phyloP scores from a whole-genome alignment of 2,113 vertebrate species.

The Podilymbus podiceps region DNA sequence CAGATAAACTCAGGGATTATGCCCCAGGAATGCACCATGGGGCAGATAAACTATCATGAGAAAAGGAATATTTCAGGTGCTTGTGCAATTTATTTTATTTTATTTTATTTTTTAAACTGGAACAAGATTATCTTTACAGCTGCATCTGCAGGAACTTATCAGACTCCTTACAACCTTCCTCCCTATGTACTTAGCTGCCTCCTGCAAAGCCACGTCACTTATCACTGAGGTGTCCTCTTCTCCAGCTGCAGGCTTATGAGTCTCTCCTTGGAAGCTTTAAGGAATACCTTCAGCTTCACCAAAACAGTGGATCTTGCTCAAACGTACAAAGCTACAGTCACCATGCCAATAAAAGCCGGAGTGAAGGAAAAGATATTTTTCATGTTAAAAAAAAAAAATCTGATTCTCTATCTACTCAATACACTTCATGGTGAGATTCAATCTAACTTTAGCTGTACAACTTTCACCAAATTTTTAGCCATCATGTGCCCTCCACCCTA shows the following conservation, averaged over 20 bases:
- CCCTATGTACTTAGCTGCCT: background rate
- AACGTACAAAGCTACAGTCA: background rate
- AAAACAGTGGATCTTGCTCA: background rate
- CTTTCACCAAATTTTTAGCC: background rate
- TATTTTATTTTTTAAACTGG: background rate
- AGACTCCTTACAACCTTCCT: constrained; percentile 8
- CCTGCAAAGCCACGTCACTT: background rate
- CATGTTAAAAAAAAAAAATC: background rate
- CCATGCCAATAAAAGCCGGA: background rate
- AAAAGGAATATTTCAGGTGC: constrained; percentile 23
- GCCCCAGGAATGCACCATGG: background rate
- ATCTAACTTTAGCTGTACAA: background rate
- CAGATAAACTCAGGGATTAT: constrained; percentile 40
- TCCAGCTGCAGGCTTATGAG: background rate
- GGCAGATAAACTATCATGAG: constrained; percentile 11
- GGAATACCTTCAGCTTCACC: background rate
- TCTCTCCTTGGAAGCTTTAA: background rate
- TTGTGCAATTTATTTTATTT: background rate
- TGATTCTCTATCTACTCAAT: background rate
- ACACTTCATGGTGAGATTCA: background rate
- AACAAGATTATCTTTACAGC: constrained; percentile 41
- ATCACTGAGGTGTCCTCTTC: background rate
- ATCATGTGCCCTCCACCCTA: background rate
- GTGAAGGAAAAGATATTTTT: background rate
- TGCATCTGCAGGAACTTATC: constrained; percentile 46